phyloP scores from a whole-genome alignment of 2,888 invertebrate species.

The Pseudeuparius sepicola region DNA sequence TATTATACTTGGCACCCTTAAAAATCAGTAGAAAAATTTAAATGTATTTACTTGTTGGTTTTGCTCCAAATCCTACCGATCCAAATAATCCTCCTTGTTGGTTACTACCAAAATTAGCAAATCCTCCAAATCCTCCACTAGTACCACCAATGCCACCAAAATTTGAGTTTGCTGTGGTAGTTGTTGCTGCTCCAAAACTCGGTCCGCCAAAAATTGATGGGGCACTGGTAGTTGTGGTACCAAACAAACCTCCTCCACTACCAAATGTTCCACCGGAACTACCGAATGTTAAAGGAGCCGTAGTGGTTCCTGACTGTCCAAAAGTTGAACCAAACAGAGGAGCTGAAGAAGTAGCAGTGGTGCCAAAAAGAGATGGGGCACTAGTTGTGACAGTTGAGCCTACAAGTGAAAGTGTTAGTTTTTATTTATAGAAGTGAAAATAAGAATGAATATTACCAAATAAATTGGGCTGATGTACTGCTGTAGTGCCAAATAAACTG shows the following conservation, averaged over 20 bases:
- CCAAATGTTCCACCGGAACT: no score
- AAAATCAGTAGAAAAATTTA: no score
- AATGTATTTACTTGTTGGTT: no score
- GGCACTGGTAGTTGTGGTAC: conserved; percentile 29
- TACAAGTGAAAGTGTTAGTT: conserved; percentile 17
- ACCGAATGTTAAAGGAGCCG: no score
- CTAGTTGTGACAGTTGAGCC: conserved; percentile 20
- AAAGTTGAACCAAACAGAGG: conserved; percentile 35
- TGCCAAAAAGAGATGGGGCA: no score
- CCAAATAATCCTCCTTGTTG: no score
- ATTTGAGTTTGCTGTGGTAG: conserved; percentile 34
- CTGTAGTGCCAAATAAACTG: conserved; percentile 40
- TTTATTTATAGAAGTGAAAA: no score
- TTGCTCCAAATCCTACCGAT: no score
- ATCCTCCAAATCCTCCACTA: conserved; percentile 35
- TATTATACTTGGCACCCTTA: no score
- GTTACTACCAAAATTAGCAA: conserved; percentile 42
- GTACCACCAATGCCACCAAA: no score
- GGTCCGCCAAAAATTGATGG: conserved; percentile 30
- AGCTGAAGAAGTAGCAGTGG: no score
- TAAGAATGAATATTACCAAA: conserved; percentile 28
- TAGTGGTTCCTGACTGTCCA: conserved; percentile 29
- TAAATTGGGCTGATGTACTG: conserved; percentile 26
- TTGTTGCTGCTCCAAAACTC: conserved; percentile 36
- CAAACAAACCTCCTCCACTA: conserved; percentile 30